These are phyloP conservation scores for Anadara kagoshimensis DNA, from an alignment of 1,140 invertebrate genomes.

Conservation along the genomic window DNA sequence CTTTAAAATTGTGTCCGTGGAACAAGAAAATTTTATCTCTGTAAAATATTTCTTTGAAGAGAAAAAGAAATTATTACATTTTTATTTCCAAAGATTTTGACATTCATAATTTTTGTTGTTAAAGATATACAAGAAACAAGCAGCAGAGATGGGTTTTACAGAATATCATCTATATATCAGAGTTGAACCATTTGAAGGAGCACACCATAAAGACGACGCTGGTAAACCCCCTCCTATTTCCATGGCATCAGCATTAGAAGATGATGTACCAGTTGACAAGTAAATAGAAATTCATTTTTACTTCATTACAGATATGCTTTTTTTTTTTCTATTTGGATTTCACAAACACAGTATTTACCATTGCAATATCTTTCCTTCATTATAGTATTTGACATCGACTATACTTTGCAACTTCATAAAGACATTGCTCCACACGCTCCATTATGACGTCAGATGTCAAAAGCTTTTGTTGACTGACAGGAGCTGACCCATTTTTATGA, in stretches of 20 bases:
- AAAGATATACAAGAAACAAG: constrained; percentile 69
- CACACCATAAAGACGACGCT: constrained; percentile 67
- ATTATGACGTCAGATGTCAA: no score
- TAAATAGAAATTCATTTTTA: constrained; percentile 22
- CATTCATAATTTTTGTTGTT: background rate
- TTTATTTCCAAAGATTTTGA: no score
- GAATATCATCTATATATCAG: constrained; percentile 72
- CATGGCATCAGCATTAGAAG: constrained; percentile 68
- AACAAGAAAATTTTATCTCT: no score
- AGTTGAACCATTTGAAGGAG: constrained; percentile 73
- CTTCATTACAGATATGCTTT: background rate
- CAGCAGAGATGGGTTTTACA: constrained; percentile 68
- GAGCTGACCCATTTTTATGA: no score
- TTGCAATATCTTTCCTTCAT: no score
- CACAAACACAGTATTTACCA: background rate
- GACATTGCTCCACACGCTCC: no score
- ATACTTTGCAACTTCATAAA: no score
- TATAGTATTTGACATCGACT: no score
- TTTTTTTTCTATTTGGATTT: background rate
- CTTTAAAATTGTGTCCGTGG: no score
- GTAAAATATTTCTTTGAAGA: no score
- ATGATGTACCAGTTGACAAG: constrained; percentile 70
- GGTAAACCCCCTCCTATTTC: constrained; percentile 70
- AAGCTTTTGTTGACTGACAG: no score
- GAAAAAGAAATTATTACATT: no score